phyloP scores from a whole-genome alignment of 2,113 vertebrate species.

The Mustela lutreola region DNA sequence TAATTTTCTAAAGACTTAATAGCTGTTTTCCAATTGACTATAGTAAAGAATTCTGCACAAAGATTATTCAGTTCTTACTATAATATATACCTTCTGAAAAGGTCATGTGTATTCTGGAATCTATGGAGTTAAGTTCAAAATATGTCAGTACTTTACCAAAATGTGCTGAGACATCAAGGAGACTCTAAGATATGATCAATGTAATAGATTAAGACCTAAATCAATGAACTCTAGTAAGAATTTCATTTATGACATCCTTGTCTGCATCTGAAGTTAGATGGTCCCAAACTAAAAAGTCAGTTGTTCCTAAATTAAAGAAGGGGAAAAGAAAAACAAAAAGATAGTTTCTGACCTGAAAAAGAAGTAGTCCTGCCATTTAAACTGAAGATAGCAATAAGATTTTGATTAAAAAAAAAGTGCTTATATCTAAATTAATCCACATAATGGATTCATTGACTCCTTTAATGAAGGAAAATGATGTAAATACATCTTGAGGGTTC shows the following conservation, averaged over 20 bases:
- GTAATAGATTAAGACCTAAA: neutral
- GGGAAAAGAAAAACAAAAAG: neutral
- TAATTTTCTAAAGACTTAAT: neutral
- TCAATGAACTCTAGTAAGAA: neutral
- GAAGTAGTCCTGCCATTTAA: neutral
- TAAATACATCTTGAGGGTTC: neutral
- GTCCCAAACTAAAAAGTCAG: neutral
- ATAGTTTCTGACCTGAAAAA: neutral
- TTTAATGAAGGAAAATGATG: neutral
- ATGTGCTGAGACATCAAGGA: conserved; percentile 37
- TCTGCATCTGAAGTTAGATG: neutral
- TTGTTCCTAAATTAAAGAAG: neutral
- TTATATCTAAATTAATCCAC: neutral
- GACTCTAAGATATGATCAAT: neutral
- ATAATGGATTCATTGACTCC: neutral
- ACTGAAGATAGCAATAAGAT: neutral
- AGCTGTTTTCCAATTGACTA: neutral
- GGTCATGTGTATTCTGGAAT: neutral
- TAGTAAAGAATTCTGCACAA: neutral
- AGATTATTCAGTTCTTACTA: neutral
- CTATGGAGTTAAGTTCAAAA: conserved; percentile 42
- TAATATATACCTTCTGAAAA: conserved; percentile 5
- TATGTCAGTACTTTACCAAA: neutral
- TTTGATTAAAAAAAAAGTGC: neutral
- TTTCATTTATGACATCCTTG: neutral